A percentile compares a stretch with the other conserved stretches of the same genome.
phyloP scores from a whole-genome alignment of 2,797 vertebrate genomes.

The Gallinago nigripennis region DNA sequence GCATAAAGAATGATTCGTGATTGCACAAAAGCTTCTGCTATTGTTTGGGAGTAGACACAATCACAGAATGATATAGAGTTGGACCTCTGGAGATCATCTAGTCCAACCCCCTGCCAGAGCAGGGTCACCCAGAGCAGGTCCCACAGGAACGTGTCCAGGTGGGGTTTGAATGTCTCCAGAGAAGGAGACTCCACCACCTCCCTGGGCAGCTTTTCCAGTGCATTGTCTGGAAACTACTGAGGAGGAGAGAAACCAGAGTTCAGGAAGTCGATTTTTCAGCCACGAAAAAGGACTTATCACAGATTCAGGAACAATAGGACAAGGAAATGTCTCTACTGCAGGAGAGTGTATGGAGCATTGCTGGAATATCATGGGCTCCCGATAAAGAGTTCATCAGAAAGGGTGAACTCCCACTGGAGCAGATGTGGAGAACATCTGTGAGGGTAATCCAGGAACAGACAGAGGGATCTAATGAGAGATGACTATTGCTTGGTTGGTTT shows the following conservation, averaged over 20 bases:
- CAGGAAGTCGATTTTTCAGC: not conserved
- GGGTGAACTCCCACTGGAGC: not conserved
- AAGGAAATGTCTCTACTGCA: not conserved
- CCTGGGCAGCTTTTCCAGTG: no score
- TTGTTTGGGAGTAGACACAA: not conserved
- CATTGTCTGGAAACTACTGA: not conserved
- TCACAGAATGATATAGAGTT: no score
- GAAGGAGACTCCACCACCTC: no score
- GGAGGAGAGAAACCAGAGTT: not conserved
- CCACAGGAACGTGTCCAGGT: no score
- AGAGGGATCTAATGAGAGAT: not conserved
- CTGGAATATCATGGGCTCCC: not conserved
- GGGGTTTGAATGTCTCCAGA: no score
- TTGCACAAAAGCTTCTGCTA: not conserved
- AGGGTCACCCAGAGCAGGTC: no score
- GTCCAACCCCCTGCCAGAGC: no score
- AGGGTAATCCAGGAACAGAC: not conserved
- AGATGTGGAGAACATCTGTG: not conserved
- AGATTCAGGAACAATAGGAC: not conserved
- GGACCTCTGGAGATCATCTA: no score
- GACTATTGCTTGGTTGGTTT: fast-evolving
- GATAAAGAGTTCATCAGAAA: not conserved
- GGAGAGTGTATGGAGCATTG: not conserved
- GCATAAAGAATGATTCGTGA: not conserved
- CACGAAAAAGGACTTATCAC: not conserved